Evolutionary conservation across 2,113 vertebrate species (phyloP), one percentile per base, ranked within the genome.

Genomic region (Helogale parvula): DNA sequence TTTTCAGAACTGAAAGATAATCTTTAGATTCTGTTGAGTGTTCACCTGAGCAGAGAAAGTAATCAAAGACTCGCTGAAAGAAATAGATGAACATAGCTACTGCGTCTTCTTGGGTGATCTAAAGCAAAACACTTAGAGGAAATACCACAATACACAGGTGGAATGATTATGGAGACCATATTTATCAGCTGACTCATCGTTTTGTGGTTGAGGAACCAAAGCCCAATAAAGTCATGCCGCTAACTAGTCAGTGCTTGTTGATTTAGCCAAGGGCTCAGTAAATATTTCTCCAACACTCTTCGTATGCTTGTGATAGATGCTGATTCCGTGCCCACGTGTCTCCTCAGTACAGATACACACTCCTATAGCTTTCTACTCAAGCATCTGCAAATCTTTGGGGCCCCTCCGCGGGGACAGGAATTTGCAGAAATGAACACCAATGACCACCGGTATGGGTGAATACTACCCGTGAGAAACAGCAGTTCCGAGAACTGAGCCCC

Each of bases 41-140:
- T 74, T 94, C 47, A 77, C 25, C 41, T 35, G 27, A 68, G 31
- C 60, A 69, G 76, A 90, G 38, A 80, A 68, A 76, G 12, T 65
- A 47, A 65, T 94, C 60, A 82, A 29, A 66, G 17, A 7, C 8
- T 81, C 23, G 17, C 45, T 57, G 33, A 41, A 21, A 41, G 81
- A 50, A 66, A 65, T 19, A 69, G 19, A 50, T 35, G 8, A 35
- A n/a, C n/a, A 11, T 4, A 38, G 45, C 54, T 66, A 21, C 1
- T 52, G 35, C 12, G 5, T 79, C 35, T n/a, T 31, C 29, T 35
- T 16, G 2, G 47, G 14, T 47, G 35, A 71, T 35, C 77, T 86
- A 82, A 76, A 92, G 57, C 50, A 88, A 76, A 65, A 47, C n/a
- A 69, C 19, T 84, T 66, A 63, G 23, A 72, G 68, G 9, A 92